Conservation (phyloP, 2,888 invertebrate genomes). For the Cabera pusaria region DNA sequence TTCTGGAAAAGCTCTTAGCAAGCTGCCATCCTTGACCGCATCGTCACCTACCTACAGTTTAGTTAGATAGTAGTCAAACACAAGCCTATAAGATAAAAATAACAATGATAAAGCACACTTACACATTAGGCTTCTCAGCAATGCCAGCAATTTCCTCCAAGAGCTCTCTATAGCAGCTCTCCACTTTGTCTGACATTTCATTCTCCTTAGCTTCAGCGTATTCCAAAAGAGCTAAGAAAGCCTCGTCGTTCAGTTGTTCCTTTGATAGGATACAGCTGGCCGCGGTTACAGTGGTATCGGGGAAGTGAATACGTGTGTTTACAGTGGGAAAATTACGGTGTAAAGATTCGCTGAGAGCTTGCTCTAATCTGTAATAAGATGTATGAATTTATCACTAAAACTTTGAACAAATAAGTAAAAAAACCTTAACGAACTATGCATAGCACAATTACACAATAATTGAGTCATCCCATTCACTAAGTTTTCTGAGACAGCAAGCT, state of each 20-base stretch:
- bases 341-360: slow-evolving; percentile 78
- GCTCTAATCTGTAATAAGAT: slow-evolving; percentile 83
- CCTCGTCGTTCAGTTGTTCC: slow-evolving; percentile 51
- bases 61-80: no score
- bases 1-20: no score
- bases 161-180: slow-evolving; percentile 78
- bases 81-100: no score
- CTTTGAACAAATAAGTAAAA: no score
- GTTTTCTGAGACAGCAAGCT: no score
- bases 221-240: slow-evolving; percentile 42
- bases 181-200: slow-evolving; percentile 67
- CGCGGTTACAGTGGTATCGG: slow-evolving; percentile 72
- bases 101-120: slow-evolving; percentile 45
- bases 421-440: no score
- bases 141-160: slow-evolving; percentile 81
- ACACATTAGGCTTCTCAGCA: slow-evolving; percentile 67
- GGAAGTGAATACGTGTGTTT: slow-evolving; percentile 82
- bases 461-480: no score
- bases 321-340: slow-evolving; percentile 85
- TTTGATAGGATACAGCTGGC: slow-evolving; percentile 73
- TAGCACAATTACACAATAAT: no score
- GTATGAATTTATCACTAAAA: no score
- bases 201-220: slow-evolving; percentile 59
- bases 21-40: no score
- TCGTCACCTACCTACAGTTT: no score